A percentile compares a stretch with the other conserved stretches of the same genome.
These are phyloP conservation scores for Leptoclinus maculatus DNA, from an alignment of 2,797 vertebrate species.

Conservation along the genomic window DNA sequence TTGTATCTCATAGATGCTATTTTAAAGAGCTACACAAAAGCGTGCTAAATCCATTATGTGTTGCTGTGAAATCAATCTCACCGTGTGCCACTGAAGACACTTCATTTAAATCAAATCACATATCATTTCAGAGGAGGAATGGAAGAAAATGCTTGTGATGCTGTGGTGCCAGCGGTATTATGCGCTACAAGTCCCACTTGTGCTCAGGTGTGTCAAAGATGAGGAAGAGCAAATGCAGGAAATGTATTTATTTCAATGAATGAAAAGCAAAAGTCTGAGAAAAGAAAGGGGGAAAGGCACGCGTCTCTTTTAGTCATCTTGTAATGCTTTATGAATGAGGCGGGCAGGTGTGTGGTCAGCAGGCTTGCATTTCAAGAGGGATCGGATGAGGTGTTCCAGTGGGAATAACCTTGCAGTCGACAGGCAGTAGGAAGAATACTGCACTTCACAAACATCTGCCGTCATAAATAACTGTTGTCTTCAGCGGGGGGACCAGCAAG, in stretches of 20 bases:
- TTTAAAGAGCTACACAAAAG: conserved; percentile 5
- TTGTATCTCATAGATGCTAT: conserved; percentile 8
- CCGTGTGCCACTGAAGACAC: conserved; percentile 1
- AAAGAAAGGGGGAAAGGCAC: conserved; percentile 15
- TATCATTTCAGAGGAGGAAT: conserved; percentile 7
- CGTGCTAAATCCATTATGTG: conserved; percentile 17
- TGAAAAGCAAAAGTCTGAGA: conserved; percentile 25
- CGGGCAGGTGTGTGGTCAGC: conserved; percentile 42
- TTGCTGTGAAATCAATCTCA: conserved; percentile 25
- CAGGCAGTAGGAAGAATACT: neutral
- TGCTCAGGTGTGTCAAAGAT: conserved; percentile 14
- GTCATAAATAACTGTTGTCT: conserved; percentile 20
- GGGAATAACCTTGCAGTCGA: conserved; percentile 1
- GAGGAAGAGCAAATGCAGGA: neutral
- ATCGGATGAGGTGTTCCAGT: conserved; percentile 33
- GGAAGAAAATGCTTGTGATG: conserved; percentile 1
- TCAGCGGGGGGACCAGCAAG: conserved; percentile 6
- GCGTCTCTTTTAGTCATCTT: conserved; percentile 31
- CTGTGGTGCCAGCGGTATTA: neutral
- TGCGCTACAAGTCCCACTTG: neutral
- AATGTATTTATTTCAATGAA: conserved; percentile 17
- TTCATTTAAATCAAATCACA: conserved; percentile 15
- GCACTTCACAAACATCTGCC: conserved; percentile 7
- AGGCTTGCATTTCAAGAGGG: conserved; percentile 52
- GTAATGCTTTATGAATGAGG: conserved; percentile 67